These are phyloP conservation scores for Pseudanteris insignis DNA, from an alignment of 2,888 invertebrate genomes.

Conservation along the genomic window DNA sequence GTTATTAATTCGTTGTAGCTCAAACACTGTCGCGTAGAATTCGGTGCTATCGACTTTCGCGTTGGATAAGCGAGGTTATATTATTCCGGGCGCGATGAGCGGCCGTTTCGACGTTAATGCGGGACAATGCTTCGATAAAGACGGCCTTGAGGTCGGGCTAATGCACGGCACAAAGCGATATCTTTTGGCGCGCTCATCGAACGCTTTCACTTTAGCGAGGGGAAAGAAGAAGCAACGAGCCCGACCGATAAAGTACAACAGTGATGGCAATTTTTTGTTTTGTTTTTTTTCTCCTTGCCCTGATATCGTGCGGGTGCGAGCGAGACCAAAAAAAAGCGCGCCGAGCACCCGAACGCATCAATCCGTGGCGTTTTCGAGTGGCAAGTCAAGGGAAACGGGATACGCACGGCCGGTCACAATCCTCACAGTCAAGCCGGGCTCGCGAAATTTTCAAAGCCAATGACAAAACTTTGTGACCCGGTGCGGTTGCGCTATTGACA, in stretches of 20 bases:
- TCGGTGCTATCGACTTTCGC: constrained; percentile 7
- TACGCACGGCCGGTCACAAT: constrained; percentile 33
- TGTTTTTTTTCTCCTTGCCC: no score
- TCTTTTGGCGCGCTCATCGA: constrained; percentile 9
- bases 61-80: no score
- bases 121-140: constrained; percentile 16
- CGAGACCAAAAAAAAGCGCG: no score
- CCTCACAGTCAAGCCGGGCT: constrained; percentile 19
- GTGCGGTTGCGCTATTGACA: no score
- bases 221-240: constrained; percentile 23
- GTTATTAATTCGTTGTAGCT: constrained; percentile 9
- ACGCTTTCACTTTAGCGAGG: constrained; percentile 8
- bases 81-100: no score
- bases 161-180: constrained; percentile 28
- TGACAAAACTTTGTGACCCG: no score
- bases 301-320: no score
- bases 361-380: no score
- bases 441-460: constrained; percentile 28
- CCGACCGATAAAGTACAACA: constrained; percentile 28
- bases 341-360: no score
- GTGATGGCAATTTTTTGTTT: no score
- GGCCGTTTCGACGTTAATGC: constrained; percentile 20
- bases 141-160: background rate
- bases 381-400: no score
- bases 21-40: constrained; percentile 9